Conservation (phyloP, 2,113 vertebrate genomes). For the Ammodytes dubius region DNA sequence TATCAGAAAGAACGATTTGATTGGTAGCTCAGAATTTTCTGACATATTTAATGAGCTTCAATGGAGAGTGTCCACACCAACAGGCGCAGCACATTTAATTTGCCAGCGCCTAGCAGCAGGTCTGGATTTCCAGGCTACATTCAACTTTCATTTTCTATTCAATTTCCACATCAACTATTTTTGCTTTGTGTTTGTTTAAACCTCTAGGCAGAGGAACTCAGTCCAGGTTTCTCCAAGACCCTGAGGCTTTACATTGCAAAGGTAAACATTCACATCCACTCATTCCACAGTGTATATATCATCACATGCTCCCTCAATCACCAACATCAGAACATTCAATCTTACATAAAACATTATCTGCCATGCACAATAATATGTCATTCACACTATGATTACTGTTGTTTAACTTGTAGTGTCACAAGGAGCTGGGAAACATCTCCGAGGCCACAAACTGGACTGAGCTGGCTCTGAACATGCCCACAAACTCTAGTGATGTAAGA, state of each 20-base stretch:
- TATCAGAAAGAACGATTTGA: too few relatives aligned
- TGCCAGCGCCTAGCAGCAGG: too few relatives aligned
- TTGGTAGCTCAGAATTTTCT: too few relatives aligned
- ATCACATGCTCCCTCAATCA: too few relatives aligned
- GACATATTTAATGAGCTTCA: too few relatives aligned
- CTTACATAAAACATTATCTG: too few relatives aligned
- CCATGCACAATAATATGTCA: too few relatives aligned
- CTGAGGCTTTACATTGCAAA: constrained; percentile 93
- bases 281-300: neutral
- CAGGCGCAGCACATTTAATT: too few relatives aligned
- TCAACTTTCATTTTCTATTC: too few relatives aligned
- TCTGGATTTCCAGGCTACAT: too few relatives aligned
- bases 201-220: constrained; percentile 89
- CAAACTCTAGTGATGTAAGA: constrained; percentile 83
- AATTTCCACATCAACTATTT: neutral
- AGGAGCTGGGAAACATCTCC: constrained; percentile 88
- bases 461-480: constrained; percentile 85
- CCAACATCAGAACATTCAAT: too few relatives aligned
- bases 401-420: constrained; percentile 88
- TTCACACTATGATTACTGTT: neutral
- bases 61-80: too few relatives aligned
- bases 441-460: constrained; percentile 88
- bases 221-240: constrained; percentile 91
- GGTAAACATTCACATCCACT: constrained; percentile 65
- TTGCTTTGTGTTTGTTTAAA: neutral